phyloP scores from a whole-genome alignment of 1,140 invertebrate species.

The Brachionus calyciflorus region DNA sequence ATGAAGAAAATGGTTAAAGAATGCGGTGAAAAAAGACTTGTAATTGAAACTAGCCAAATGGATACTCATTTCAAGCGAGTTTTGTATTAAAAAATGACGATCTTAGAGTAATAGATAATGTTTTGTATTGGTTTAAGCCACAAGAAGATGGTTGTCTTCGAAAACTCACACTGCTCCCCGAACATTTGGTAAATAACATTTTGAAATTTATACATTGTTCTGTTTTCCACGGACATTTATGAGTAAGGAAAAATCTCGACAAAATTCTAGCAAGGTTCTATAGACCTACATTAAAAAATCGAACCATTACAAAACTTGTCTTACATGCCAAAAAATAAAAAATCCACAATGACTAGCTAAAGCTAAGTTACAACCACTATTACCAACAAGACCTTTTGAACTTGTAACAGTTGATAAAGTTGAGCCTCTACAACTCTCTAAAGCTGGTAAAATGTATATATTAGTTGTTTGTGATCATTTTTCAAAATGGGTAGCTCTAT shows the following conservation, averaged over 20 bases:
- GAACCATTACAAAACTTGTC: not conserved
- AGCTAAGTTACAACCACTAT: not conserved
- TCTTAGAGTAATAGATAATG: not conserved
- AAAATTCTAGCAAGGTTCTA: not conserved
- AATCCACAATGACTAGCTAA: not conserved
- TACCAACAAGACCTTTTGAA: not conserved
- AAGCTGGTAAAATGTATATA: conserved; percentile 53
- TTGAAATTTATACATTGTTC: not conserved
- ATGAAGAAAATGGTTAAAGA: not conserved
- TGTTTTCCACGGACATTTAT: conserved; percentile 34
- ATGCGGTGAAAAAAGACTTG: not conserved
- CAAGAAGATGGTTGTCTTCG: not conserved
- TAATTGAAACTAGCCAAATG: not conserved
- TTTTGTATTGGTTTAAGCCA: conserved; percentile 13
- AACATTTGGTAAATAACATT: not conserved
- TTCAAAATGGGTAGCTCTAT: conserved; percentile 58
- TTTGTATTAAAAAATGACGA: not conserved
- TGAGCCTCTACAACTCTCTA: conserved; percentile 48
- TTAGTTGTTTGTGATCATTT: conserved; percentile 57
- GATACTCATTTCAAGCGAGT: not conserved
- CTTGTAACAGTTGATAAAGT: conserved; percentile 48
- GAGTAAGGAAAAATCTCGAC: not conserved
- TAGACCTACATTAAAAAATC: not conserved
- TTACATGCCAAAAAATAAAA: conserved; percentile 38
- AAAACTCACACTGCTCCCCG: not conserved